Conservation (phyloP, 2,797 vertebrate species). For the Coracias cyanogaster region DNA sequence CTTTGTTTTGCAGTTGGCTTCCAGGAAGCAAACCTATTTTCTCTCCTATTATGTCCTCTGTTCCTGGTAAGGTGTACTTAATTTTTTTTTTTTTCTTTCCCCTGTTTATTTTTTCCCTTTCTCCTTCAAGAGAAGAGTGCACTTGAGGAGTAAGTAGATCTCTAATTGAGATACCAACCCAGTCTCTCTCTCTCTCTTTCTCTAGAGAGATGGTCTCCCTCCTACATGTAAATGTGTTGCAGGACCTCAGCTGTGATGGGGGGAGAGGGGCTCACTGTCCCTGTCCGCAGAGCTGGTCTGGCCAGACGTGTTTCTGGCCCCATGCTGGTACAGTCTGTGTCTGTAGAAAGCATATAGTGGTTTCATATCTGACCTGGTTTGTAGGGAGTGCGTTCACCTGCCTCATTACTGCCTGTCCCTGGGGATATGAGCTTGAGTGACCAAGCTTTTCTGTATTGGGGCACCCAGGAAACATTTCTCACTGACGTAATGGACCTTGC, state of each 20-base stretch:
- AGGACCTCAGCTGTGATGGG: background rate
- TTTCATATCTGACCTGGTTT: background rate
- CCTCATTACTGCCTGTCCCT: fast-evolving
- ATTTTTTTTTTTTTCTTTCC: too few species aligned
- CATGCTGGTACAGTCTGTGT: fast-evolving
- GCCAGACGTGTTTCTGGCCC: background rate
- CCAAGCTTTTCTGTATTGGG: fast-evolving
- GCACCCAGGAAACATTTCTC: fast-evolving
- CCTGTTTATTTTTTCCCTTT: too few species aligned
- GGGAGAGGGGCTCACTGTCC: background rate
- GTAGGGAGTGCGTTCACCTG: background rate
- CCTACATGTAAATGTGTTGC: background rate
- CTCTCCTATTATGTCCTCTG: background rate
- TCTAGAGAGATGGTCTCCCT: background rate
- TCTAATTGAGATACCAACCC: fast-evolving
- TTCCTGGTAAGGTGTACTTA: background rate
- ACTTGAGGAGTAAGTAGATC: background rate
- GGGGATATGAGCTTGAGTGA: background rate
- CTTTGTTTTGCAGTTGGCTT: background rate
- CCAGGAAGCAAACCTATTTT: background rate
- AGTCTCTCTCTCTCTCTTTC: too few species aligned
- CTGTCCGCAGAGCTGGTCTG: background rate
- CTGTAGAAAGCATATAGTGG: fast-evolving
- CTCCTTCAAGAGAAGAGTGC: background rate
- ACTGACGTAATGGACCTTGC: fast-evolving